Conservation (phyloP, 2,797 vertebrate genomes). For the Synanceia verrucosa region DNA sequence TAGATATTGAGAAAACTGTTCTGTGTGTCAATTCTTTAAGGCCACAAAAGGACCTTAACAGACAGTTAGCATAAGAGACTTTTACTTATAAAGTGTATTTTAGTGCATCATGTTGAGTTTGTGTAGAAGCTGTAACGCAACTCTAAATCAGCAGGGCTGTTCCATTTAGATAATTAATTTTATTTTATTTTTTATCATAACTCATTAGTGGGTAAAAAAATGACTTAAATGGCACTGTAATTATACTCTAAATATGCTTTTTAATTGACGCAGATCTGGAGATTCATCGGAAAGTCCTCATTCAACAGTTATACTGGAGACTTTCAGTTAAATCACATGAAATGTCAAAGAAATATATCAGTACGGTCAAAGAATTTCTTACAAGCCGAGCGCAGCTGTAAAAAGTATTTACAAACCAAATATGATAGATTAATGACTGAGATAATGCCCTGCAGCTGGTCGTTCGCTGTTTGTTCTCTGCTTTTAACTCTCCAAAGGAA, state of each 20-base stretch:
- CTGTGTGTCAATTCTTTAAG: background rate
- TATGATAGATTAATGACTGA: constrained; percentile 2
- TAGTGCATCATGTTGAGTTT: background rate
- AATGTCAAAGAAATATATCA: constrained; percentile 11
- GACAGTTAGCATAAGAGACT: background rate
- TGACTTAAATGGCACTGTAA: background rate
- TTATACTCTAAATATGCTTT: constrained; percentile 10
- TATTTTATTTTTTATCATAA: background rate
- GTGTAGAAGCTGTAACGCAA: background rate
- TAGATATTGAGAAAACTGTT: too few species aligned
- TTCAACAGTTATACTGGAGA: background rate
- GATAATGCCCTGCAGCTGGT: constrained; percentile 35
- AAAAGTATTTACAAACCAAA: constrained; percentile 23
- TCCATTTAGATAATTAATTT: too few species aligned
- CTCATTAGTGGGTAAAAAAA: constrained; percentile 8
- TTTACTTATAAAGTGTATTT: background rate
- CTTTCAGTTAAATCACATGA: background rate
- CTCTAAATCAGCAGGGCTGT: background rate
- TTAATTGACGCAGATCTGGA: constrained; percentile 12
- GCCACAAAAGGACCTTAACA: background rate
- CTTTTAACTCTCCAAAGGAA: constrained; percentile 22
- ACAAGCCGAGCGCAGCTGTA: constrained; percentile 23
- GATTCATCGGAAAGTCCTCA: background rate
- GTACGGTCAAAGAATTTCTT: background rate
- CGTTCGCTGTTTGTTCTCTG: constrained; percentile 26